phyloP scores from a whole-genome alignment of 2,888 invertebrate species.

The Drosophila diplacantha region DNA sequence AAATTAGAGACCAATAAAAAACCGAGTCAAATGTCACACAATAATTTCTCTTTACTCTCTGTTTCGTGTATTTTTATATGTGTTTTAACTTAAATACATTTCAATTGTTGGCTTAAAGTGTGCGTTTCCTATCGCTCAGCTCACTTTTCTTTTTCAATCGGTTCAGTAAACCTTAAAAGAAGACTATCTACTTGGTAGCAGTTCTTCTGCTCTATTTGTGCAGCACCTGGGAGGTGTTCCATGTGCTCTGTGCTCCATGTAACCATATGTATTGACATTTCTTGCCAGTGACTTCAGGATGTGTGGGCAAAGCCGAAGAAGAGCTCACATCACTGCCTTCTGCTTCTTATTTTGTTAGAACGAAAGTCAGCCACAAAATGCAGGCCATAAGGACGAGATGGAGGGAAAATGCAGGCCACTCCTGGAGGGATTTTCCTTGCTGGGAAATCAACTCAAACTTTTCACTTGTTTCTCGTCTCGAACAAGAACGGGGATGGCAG shows the following conservation, averaged over 20 bases:
- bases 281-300: slow-evolving; percentile 49
- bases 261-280: slow-evolving; percentile 43
- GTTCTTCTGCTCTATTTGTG: slow-evolving; percentile 26
- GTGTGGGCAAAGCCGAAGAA: slow-evolving; percentile 52
- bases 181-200: background rate
- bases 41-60: background rate
- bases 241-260: slow-evolving; percentile 5
- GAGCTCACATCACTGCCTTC: slow-evolving; percentile 6
- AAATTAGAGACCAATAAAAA: background rate
- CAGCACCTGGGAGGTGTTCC: slow-evolving; percentile 23
- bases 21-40: background rate
- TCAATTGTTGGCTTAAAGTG: background rate
- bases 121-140: background rate
- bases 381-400: slow-evolving; percentile 13
- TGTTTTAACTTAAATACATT: background rate
- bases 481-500: slow-evolving; percentile 20
- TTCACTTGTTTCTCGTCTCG: slow-evolving; percentile 47
- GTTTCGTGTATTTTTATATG: background rate
- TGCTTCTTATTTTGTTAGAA: background rate
- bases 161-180: slow-evolving; percentile 13
- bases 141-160: background rate
- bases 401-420: background rate
- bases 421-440: slow-evolving; percentile 6
- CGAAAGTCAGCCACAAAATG: slow-evolving; percentile 33
- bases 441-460: slow-evolving; percentile 65